A percentile compares a stretch with the other conserved stretches of the same genome.
Evolutionary conservation across 2,888 invertebrate genomes (phyloP).

Genomic region (Epinotia ramella): DNA sequence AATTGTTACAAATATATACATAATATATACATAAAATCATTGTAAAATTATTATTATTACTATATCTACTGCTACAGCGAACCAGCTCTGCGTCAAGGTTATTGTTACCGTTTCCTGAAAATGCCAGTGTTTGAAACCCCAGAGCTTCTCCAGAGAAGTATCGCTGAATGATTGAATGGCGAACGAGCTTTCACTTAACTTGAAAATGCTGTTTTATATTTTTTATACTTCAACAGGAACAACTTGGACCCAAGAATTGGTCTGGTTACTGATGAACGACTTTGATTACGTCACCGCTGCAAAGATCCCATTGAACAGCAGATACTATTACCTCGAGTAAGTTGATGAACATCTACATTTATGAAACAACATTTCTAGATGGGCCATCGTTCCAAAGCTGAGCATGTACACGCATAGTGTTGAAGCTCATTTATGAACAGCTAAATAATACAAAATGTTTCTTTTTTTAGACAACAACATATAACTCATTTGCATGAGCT

Average conservation of each 20-base stretch:
- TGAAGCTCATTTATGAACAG: not conserved
- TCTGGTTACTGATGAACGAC: not conserved
- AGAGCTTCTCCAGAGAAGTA: too few species aligned
- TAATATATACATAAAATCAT: too few species aligned
- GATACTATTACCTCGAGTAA: slow-evolving; percentile 87
- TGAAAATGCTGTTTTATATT: too few species aligned
- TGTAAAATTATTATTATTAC: too few species aligned
- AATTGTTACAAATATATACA: too few species aligned
- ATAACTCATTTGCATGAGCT: not conserved
- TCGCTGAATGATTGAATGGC: too few species aligned
- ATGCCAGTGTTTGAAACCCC: too few species aligned
- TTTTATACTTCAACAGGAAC: slow-evolving; percentile 64
- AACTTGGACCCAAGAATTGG: slow-evolving; percentile 80
- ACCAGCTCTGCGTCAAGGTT: too few species aligned
- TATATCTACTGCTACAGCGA: too few species aligned
- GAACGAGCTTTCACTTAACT: too few species aligned
- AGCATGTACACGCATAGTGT: not conserved
- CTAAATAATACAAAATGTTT: not conserved
- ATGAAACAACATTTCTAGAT: not conserved
- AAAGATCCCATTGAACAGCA: slow-evolving; percentile 72
- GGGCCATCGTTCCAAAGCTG: not conserved
- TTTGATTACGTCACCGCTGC: slow-evolving; percentile 65
- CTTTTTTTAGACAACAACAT: not conserved
- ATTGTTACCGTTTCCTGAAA: too few species aligned
- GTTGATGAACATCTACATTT: not conserved